phyloP scores from a whole-genome alignment of 2,113 vertebrate genomes.

The Plestiodon gilberti region DNA sequence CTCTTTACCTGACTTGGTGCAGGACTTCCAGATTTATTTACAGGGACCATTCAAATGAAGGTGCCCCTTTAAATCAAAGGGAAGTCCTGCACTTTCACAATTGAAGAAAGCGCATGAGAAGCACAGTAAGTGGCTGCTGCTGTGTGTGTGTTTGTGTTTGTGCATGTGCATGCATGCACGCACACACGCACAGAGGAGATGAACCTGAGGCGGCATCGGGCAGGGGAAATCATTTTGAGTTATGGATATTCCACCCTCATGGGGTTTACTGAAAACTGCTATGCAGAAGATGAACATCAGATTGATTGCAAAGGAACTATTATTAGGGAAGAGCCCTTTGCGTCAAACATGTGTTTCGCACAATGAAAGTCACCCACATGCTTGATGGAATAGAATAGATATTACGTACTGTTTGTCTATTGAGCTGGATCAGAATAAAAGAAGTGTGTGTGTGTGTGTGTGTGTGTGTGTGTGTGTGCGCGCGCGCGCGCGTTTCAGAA shows the following conservation, averaged over 20 bases:
- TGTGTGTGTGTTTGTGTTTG: too few relatives aligned
- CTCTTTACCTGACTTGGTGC: too few relatives aligned
- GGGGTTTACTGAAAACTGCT: not conserved
- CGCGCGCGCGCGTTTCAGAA: constrained; percentile 30
- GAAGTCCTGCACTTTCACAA: too few relatives aligned
- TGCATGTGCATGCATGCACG: too few relatives aligned
- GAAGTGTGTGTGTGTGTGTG: not conserved
- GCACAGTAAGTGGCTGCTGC: too few relatives aligned
- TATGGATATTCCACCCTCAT: not conserved
- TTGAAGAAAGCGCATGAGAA: too few relatives aligned
- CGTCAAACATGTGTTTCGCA: not conserved
- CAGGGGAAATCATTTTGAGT: not conserved
- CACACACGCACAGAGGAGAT: too few relatives aligned
- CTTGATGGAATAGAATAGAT: not conserved
- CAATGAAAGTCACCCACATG: constrained; percentile 2
- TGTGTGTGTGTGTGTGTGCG: not conserved
- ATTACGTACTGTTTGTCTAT: constrained; percentile 11
- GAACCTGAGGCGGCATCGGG: too few relatives aligned
- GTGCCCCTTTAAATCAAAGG: too few relatives aligned
- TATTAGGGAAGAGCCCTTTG: not conserved
- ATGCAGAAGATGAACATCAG: not conserved
- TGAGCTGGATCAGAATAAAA: constrained; percentile 37
- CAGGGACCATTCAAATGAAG: too few relatives aligned
- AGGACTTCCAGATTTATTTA: too few relatives aligned
- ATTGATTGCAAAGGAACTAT: constrained; percentile 22